These are phyloP conservation scores for Eulimnadia texana DNA, from an alignment of 1,140 invertebrate genomes.

Conservation along the genomic window DNA sequence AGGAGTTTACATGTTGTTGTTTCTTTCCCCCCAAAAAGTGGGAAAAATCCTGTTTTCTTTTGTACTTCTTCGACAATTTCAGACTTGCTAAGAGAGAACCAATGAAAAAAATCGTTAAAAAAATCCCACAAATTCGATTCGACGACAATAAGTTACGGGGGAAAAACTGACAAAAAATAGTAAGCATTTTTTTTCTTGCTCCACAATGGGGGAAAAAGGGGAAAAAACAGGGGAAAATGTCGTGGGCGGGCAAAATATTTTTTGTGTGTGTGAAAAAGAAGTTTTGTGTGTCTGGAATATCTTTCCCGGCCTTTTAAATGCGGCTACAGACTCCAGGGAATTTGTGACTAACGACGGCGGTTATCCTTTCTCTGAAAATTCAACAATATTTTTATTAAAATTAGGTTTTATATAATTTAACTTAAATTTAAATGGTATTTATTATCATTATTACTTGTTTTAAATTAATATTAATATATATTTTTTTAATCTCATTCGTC, in stretches of 20 bases:
- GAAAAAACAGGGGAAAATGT: too few species aligned
- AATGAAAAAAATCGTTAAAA: not conserved
- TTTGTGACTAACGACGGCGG: not conserved
- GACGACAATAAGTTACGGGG: not conserved
- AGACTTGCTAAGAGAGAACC: too few species aligned
- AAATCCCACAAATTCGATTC: not conserved
- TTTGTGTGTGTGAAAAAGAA: too few species aligned
- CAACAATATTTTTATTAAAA: too few species aligned
- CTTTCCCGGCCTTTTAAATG: not conserved
- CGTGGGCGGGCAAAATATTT: too few species aligned
- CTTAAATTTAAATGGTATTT: too few species aligned
- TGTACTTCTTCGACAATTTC: too few species aligned
- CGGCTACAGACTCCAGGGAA: not conserved
- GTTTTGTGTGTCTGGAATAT: not conserved
- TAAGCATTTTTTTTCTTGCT: too few species aligned
- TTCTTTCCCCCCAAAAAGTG: not conserved
- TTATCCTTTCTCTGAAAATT: not conserved
- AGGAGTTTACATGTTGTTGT: not conserved
- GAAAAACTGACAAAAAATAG: not conserved
- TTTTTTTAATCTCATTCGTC: too few species aligned
- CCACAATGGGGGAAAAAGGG: not conserved
- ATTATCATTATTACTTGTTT: too few species aligned
- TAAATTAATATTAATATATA: too few species aligned
- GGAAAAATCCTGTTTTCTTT: not conserved
- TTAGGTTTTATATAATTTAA: too few species aligned